Conservation (phyloP, 1,140 invertebrate species). For the Drosophila quadrilineata region DNA sequence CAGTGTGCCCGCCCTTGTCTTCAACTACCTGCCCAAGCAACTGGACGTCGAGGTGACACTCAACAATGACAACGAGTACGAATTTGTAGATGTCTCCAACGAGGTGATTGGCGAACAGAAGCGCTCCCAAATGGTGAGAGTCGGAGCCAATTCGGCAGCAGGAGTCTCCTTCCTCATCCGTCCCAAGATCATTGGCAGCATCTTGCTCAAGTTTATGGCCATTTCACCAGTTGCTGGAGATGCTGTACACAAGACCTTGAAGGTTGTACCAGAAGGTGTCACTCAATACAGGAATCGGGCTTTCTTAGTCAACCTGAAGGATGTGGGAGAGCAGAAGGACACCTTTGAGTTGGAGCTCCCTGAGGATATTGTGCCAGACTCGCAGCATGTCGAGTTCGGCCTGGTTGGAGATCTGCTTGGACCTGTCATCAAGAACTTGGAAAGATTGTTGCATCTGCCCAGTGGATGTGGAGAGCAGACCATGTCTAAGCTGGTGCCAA, state of each 20-base stretch:
- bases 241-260: constrained; percentile 86
- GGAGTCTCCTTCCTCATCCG: constrained; percentile 90
- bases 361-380: constrained; percentile 86
- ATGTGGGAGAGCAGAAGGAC: constrained; percentile 82
- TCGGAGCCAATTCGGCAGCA: constrained; percentile 86
- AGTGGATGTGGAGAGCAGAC: constrained; percentile 97
- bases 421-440: constrained; percentile 88
- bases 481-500: constrained; percentile 95
- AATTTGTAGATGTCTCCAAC: constrained; percentile 86
- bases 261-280: constrained; percentile 91
- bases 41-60: constrained; percentile 91
- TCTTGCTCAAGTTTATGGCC: constrained; percentile 89
- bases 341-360: constrained; percentile 88
- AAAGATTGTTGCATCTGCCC: constrained; percentile 90
- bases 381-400: constrained; percentile 87
- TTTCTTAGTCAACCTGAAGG: constrained; percentile 88
- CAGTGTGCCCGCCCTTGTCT: constrained; percentile 71
- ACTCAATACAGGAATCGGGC: constrained; percentile 90
- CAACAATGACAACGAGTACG: constrained; percentile 91
- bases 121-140: constrained; percentile 84
- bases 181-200: constrained; percentile 87
- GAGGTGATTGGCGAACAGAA: constrained; percentile 83
- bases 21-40: constrained; percentile 84
- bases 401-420: constrained; percentile 90
- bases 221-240: constrained; percentile 88